Conservation (phyloP, 2,888 invertebrate species). For the Biston stratarius region DNA sequence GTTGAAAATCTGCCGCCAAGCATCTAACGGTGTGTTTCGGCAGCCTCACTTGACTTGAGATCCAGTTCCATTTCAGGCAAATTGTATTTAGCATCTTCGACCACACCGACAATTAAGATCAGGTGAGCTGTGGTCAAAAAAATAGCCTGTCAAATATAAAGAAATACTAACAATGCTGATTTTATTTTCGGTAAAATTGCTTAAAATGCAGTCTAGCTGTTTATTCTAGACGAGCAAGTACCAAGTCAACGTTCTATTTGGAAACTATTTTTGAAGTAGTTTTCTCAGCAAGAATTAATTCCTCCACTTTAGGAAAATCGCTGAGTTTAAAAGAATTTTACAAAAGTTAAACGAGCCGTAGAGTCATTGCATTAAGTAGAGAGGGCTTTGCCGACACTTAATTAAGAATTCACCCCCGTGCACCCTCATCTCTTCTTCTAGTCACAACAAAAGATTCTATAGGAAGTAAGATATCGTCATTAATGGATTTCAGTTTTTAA, state of each 20-base stretch:
- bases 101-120: too few relatives aligned
- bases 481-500: conserved; percentile 79
- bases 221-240: conserved; percentile 20
- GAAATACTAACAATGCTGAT: too few relatives aligned
- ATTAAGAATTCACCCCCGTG: conserved; percentile 80
- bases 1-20: too few relatives aligned
- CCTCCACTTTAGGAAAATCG: conserved; percentile 76
- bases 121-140: too few relatives aligned
- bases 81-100: too few relatives aligned
- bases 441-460: conserved; percentile 81
- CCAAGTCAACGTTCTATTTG: conserved; percentile 13
- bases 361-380: conserved; percentile 84
- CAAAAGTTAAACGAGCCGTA: conserved; percentile 84
- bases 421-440: conserved; percentile 59
- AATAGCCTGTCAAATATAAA: too few relatives aligned
- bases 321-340: conserved; percentile 83
- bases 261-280: conserved; percentile 33
- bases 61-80: too few relatives aligned
- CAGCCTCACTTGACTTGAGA: too few relatives aligned
- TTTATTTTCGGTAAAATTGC: too few relatives aligned
- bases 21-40: too few relatives aligned
- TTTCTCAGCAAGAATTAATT: conserved; percentile 61
- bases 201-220: background rate
- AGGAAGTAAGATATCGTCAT: conserved; percentile 67
- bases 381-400: conserved; percentile 83